Evolutionary conservation across 1,140 invertebrate species (phyloP).

Genomic region (Proales similis): DNA sequence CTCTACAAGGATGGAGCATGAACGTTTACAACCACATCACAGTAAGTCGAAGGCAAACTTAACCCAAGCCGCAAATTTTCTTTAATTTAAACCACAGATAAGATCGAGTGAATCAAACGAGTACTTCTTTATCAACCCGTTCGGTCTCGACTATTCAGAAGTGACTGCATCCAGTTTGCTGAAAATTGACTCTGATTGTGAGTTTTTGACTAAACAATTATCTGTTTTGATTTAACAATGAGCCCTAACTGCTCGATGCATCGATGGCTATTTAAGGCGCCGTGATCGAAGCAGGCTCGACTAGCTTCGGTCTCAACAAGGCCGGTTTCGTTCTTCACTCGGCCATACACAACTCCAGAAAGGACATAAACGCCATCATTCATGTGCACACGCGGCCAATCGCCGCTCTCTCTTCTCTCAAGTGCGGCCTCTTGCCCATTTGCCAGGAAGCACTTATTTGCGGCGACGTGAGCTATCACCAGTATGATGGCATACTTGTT

Average conservation of each 20-base stretch:
- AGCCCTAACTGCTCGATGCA: background rate
- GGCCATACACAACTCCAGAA: slow-evolving; percentile 87
- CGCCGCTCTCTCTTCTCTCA: slow-evolving; percentile 65
- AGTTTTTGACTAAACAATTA: background rate
- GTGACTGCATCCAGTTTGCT: slow-evolving; percentile 88
- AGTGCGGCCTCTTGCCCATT: slow-evolving; percentile 76
- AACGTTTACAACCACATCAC: slow-evolving; percentile 70
- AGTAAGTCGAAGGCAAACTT: slow-evolving; percentile 53
- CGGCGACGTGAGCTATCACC: slow-evolving; percentile 74
- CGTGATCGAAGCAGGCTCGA: slow-evolving; percentile 74
- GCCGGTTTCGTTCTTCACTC: slow-evolving; percentile 82
- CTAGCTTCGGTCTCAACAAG: slow-evolving; percentile 71
- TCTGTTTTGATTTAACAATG: background rate
- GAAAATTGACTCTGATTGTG: slow-evolving; percentile 65
- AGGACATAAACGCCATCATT: slow-evolving; percentile 89
- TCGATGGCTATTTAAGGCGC: slow-evolving; percentile 52
- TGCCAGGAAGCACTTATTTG: slow-evolving; percentile 81
- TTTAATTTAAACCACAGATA: slow-evolving; percentile 55
- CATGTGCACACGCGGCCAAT: slow-evolving; percentile 84
- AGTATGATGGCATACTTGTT: slow-evolving; percentile 64
- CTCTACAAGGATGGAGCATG: slow-evolving; percentile 90
- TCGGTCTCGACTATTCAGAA: slow-evolving; percentile 90
- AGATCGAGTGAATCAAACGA: slow-evolving; percentile 88
- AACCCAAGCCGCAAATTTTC: background rate
- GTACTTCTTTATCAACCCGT: slow-evolving; percentile 92